These are phyloP conservation scores for Gadus macrocephalus DNA, from an alignment of 2,113 vertebrate genomes.

Conservation along the genomic window DNA sequence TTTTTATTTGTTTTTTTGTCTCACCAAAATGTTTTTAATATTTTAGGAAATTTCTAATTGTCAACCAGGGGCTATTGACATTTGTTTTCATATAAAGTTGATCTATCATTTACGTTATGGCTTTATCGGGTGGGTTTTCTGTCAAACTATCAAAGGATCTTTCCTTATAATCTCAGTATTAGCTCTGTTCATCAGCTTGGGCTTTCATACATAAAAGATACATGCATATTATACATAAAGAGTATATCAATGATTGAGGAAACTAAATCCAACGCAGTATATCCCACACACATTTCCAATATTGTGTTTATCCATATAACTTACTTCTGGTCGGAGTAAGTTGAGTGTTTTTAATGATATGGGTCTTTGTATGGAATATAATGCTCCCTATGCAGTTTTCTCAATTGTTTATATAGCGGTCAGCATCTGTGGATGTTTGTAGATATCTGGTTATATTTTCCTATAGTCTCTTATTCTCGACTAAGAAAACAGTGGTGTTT, in stretches of 20 bases:
- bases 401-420: neutral
- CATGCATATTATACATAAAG: conserved; percentile 6
- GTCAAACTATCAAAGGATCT: conserved; percentile 6
- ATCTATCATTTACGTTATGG: too few relatives aligned
- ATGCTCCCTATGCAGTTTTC: neutral
- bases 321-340: conserved; percentile 1
- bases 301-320: neutral
- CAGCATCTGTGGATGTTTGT: conserved; percentile 6
- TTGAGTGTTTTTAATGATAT: neutral
- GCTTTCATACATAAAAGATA: neutral
- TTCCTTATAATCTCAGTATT: too few relatives aligned
- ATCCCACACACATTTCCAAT: neutral
- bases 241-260: neutral
- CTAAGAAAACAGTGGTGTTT: conserved; percentile 22
- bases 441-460: conserved; percentile 32
- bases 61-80: conserved; percentile 8
- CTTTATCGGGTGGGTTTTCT: conserved; percentile 8
- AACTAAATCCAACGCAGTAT: neutral
- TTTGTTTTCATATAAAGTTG: neutral
- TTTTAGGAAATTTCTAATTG: conserved; percentile 20
- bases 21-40: conserved; percentile 38
- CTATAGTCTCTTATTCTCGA: conserved; percentile 10
- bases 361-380: neutral
- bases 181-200: conserved; percentile 21
- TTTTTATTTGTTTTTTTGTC: conserved; percentile 19